phyloP scores from a whole-genome alignment of 2,113 vertebrate genomes.

The Mungos mungo region DNA sequence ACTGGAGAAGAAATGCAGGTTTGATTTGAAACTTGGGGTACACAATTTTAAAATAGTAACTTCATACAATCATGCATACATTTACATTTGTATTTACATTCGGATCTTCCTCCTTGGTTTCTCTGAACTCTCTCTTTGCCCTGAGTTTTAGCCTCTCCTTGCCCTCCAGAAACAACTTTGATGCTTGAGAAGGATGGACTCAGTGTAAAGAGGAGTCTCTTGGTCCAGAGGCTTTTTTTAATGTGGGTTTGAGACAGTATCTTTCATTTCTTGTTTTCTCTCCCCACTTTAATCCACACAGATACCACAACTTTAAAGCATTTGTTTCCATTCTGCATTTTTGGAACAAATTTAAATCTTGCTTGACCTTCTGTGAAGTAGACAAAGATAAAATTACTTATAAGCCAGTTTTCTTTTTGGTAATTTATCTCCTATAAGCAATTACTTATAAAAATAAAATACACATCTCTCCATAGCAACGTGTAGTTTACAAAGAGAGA shows the following conservation, averaged over 20 bases:
- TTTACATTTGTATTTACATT: neutral
- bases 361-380: neutral
- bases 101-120: neutral
- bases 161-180: neutral
- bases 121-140: neutral
- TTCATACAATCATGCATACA: neutral
- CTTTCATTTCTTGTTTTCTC: neutral
- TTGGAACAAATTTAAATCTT: neutral
- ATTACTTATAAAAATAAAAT: neutral
- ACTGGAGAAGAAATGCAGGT: neutral
- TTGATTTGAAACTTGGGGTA: neutral
- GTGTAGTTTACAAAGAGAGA: neutral
- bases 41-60: neutral
- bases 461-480: neutral
- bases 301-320: neutral
- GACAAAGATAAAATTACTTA: neutral
- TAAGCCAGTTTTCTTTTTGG: neutral
- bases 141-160: neutral
- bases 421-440: neutral
- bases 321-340: neutral
- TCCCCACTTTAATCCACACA: neutral
- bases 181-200: neutral
- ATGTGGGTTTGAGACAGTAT: neutral
- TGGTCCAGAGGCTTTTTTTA: neutral
- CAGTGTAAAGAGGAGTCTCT: neutral